Conservation (phyloP, 2,888 invertebrate genomes). For the Pachliopta kotzebuea region DNA sequence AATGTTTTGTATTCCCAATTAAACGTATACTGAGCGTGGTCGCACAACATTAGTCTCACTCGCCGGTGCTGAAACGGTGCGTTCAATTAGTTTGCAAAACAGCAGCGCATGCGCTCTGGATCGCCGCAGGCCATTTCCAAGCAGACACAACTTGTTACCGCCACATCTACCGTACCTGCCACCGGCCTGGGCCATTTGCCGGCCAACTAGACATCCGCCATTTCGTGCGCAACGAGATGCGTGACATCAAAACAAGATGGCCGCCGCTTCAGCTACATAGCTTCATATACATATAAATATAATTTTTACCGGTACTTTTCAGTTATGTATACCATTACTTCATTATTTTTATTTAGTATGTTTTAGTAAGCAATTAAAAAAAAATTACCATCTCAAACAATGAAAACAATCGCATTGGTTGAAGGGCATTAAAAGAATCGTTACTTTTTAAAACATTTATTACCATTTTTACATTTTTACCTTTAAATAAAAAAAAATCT, state of each 20-base stretch:
- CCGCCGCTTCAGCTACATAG: background rate
- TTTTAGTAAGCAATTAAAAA: too few relatives aligned
- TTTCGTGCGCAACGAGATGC: conserved; percentile 17
- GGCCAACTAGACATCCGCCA: conserved; percentile 25
- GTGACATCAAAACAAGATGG: conserved; percentile 25
- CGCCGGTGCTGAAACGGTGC: conserved; percentile 9
- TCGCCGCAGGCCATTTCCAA: conserved; percentile 27
- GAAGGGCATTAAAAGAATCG: too few relatives aligned
- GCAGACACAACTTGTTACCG: conserved; percentile 29
- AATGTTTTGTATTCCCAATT: conserved; percentile 2
- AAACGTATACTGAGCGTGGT: conserved; percentile 15
- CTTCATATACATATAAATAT: too few relatives aligned
- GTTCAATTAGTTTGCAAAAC: conserved; percentile 26
- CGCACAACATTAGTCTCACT: conserved; percentile 18
- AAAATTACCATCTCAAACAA: too few relatives aligned
- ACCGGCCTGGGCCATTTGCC: conserved; percentile 35
- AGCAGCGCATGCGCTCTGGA: conserved; percentile 19
- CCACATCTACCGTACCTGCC: conserved; percentile 47
- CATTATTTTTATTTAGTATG: too few relatives aligned
- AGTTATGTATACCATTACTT: too few relatives aligned
- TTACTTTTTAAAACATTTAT: too few relatives aligned
- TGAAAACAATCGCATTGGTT: too few relatives aligned
- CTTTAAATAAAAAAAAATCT: too few relatives aligned
- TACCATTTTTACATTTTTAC: too few relatives aligned
- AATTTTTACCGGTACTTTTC: too few relatives aligned